Evolutionary conservation across 2,888 invertebrate species (phyloP), one percentile per base, ranked within the genome.

Genomic region (Cephalotes varians): DNA sequence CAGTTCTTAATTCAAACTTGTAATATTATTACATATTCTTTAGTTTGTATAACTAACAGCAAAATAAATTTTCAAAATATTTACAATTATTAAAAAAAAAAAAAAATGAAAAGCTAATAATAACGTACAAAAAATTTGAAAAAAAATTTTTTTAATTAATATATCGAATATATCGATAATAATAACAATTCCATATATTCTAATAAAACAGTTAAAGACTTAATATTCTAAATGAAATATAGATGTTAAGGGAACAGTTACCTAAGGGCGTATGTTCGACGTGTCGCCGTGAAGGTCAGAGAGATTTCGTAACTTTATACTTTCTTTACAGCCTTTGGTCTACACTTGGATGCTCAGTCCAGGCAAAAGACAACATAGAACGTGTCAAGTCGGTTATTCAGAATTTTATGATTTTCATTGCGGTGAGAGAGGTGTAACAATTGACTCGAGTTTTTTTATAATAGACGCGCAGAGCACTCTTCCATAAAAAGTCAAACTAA

Each of bases 391-490:
- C 1, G 76, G n/a, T 6, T 25, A 25, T 10, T 76, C 72, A 37
- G 64, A 81, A 44, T 54, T 86, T 83, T 84, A 87, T 81, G 82
- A 83, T 81, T 84, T 85, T 86, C 82, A 82, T 69, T 62, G 71
- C 58, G 67, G 76, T 82, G 12, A 40, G 40, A 86, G 12, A 40
- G 40, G 87, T 87, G 88, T 85, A 83, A 86, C 88, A 86, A 87
- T 74, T 91, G 86, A 89, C 83, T 64, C 91, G 85, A 90, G 89
- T 90, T 91, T 73, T 71, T 83, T 69, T 47, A 18, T 65, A 81
- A 83, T 12, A 47, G 83, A 86, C 69, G 73, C 10, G 2, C 12
- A 47, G 44, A 7, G 74, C 51, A 67, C 40, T 54, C 28, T 88
- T 87, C 80, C 85, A 83, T 80, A 85, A 89, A 62, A 65, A 65